Evolutionary conservation across 2,113 vertebrate genomes (phyloP), one percentile per base, ranked within the genome.

Genomic region (Microcebus lehilahytsara): DNA sequence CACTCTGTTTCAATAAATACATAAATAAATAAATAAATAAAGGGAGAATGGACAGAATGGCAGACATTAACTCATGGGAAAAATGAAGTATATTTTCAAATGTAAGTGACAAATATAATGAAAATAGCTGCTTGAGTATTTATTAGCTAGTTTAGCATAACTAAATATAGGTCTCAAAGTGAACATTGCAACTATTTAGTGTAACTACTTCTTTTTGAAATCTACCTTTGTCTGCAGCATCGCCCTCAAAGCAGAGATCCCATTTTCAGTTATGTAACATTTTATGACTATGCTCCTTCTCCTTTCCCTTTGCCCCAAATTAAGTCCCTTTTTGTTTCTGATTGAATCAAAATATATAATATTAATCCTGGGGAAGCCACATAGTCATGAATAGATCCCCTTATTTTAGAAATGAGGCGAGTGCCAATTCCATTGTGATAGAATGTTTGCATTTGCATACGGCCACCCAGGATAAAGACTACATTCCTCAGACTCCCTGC

Each of bases 61-160:
- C 22, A 89, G 72, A 9, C 51, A 10, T 95, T 89, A 74, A 79
- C 25, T 51, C 32, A 60, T 62, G 22, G 27, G n/a, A 56, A 60
- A 86, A 89, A 67, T 20, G 64, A 81, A 84, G 37, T 3, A 20
- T 51, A 5, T 72, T 94, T 95, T 78, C 46, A 86, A 90, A 74
- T 53, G 20, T 78, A 62, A 89, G n/a, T 27, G 32, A n/a, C 3
- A 90, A 58, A 46, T 34, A 1, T 87, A 78, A 69, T 71, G 34
- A 97, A 86, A 94, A 90, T 74, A 95, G 42, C 56, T 92, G 23
- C 12, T 19, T 62, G 46, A 53, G n/a, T 67, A 94, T 88, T 94
- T 79, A 51, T 58, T 49, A 53, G 62, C 14, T 34, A 91, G 27
- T n/a, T 95, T 85, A 89, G 6, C 64, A 27, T 51, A 62, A 27